These are phyloP conservation scores for Neosilurus hyrtlii DNA, from an alignment of 2,797 vertebrate species.

Conservation along the genomic window DNA sequence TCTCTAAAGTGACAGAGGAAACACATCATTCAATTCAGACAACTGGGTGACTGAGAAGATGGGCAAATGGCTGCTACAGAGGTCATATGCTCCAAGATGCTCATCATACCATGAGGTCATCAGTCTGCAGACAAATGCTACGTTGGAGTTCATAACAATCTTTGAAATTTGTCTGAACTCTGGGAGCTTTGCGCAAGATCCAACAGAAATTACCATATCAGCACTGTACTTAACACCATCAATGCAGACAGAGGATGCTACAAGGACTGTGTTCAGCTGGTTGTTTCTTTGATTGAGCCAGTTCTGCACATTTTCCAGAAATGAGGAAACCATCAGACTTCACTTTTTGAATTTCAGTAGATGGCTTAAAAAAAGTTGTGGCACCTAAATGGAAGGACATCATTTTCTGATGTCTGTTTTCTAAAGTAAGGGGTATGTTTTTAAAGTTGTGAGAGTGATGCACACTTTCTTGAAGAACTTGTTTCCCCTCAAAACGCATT, in stretches of 20 bases:
- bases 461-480: conserved; percentile 9
- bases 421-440: conserved; percentile 28
- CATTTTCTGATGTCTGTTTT: conserved; percentile 5
- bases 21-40: background rate
- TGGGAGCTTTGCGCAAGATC: conserved; percentile 46
- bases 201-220: conserved; percentile 48
- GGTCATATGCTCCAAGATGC: background rate
- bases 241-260: conserved; percentile 40
- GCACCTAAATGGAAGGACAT: conserved; percentile 47
- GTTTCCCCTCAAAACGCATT: conserved; percentile 14
- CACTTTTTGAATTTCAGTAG: conserved; percentile 39
- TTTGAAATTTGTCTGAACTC: conserved; percentile 52
- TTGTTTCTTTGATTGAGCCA: conserved; percentile 10
- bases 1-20: background rate
- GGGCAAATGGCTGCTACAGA: background rate
- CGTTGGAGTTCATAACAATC: conserved; percentile 46
- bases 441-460: conserved; percentile 24
- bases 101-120: conserved; percentile 21
- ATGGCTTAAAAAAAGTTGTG: conserved; percentile 52
- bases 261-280: conserved; percentile 23
- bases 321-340: conserved; percentile 36
- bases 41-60: background rate
- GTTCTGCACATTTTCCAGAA: conserved; percentile 35
- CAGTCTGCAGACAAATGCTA: conserved; percentile 44
- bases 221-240: conserved; percentile 48